Percentiles rank a stretch among this genome's conserved stretches.
Evolutionary conservation across 1,140 invertebrate species (phyloP).

Genomic region (Zophobas atratus): DNA sequence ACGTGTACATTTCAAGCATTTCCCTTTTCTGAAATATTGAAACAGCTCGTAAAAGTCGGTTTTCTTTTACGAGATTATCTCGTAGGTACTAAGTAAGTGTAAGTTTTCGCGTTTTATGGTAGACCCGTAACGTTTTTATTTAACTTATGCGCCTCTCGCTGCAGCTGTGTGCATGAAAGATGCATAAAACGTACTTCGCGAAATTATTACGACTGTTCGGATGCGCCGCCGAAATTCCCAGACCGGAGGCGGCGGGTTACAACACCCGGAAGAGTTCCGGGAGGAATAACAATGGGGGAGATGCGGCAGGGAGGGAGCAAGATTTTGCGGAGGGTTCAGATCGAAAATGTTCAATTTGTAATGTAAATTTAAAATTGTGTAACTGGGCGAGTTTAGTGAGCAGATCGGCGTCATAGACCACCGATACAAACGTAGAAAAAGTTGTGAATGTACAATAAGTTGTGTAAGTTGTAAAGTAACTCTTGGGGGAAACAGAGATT

Average conservation of each 20-base stretch:
- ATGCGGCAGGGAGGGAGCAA: too few relatives aligned
- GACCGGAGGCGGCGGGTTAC: not conserved
- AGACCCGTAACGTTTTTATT: constrained; percentile 12
- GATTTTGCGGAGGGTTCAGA: too few relatives aligned
- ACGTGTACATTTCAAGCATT: constrained; percentile 16
- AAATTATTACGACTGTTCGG: constrained; percentile 10
- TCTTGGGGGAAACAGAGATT: too few relatives aligned
- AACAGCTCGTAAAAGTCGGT: constrained; percentile 13
- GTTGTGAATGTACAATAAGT: too few relatives aligned
- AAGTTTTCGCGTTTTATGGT: constrained; percentile 24
- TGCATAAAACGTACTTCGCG: not conserved
- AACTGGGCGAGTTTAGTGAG: too few relatives aligned
- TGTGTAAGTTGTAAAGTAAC: too few relatives aligned
- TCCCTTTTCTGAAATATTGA: constrained; percentile 22
- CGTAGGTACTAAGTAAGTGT: constrained; percentile 15
- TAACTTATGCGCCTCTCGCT: constrained; percentile 9
- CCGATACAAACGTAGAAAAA: too few relatives aligned
- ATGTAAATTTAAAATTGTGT: too few relatives aligned
- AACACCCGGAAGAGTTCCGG: not conserved
- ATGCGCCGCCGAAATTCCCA: not conserved
- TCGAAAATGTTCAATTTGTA: too few relatives aligned
- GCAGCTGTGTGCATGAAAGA: constrained; percentile 9
- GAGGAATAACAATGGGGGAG: too few relatives aligned
- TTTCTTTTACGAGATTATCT: constrained; percentile 29
- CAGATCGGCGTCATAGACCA: too few relatives aligned